Evolutionary conservation across 2,113 vertebrate genomes (phyloP).

Genomic region (Cinclus cinclus): DNA sequence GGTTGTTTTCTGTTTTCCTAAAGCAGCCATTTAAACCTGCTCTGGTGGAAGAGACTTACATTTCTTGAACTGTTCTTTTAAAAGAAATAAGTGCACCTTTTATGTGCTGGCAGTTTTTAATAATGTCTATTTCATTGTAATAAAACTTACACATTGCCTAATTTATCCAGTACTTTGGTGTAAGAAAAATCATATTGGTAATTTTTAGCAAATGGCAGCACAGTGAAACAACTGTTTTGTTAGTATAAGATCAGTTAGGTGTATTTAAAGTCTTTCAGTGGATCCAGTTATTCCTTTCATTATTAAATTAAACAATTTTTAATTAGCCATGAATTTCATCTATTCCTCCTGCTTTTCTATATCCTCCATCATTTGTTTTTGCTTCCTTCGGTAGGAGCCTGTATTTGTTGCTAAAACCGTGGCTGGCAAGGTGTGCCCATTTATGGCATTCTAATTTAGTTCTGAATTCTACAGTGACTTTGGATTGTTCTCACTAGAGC

Average conservation of each 20-base stretch:
- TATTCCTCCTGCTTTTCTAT: background rate
- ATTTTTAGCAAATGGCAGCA: background rate
- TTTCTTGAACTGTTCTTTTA: background rate
- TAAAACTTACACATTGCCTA: background rate
- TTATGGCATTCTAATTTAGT: background rate
- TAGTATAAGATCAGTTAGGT: background rate
- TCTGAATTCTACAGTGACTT: background rate
- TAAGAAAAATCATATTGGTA: background rate
- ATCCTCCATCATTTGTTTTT: background rate
- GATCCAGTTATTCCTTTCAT: background rate
- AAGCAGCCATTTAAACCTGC: background rate
- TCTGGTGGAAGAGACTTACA: background rate
- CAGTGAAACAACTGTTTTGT: background rate
- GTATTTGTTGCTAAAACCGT: background rate
- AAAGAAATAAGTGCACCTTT: background rate
- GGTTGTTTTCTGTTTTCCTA: background rate
- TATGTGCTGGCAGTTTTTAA: background rate
- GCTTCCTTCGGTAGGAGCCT: background rate
- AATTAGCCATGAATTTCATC: background rate
- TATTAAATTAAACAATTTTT: background rate
- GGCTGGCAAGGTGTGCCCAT: background rate
- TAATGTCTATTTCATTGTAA: background rate
- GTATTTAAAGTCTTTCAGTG: background rate
- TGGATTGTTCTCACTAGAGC: background rate
- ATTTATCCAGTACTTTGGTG: background rate